phyloP scores from a whole-genome alignment of 2,888 invertebrate species.

The Agrochola circellaris region DNA sequence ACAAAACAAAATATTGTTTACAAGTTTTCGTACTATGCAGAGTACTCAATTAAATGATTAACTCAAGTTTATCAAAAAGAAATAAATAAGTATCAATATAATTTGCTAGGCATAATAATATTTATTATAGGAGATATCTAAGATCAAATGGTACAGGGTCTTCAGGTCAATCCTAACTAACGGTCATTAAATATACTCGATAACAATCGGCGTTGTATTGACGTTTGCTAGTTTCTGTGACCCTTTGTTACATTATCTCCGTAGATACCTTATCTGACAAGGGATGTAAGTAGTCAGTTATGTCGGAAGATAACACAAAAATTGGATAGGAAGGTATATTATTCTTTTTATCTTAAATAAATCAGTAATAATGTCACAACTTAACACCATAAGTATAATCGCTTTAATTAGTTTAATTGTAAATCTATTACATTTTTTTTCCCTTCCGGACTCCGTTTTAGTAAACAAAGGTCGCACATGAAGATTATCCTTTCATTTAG shows the following conservation, averaged over 20 bases:
- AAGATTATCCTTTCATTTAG: conserved; percentile 57
- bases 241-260: conserved; percentile 48
- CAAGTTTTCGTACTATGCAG: conserved; percentile 1
- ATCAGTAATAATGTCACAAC: conserved; percentile 8
- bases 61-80: conserved; percentile 19
- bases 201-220: conserved; percentile 41
- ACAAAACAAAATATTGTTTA: conserved; percentile 12
- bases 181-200: conserved; percentile 40
- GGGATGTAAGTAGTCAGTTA: conserved; percentile 34
- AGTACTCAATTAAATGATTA: conserved; percentile 26
- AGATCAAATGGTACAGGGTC: conserved; percentile 52
- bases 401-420: conserved; percentile 2
- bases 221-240: conserved; percentile 38
- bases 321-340: not conserved
- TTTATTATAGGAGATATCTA: conserved; percentile 37
- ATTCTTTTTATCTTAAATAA: not conserved
- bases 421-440: conserved; percentile 14
- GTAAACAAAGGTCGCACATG: conserved; percentile 42
- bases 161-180: conserved; percentile 48
- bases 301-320: conserved; percentile 12
- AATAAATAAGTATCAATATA: conserved; percentile 21
- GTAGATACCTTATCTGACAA: conserved; percentile 28
- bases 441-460: conserved; percentile 36
- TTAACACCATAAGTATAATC: not conserved
- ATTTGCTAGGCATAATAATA: conserved; percentile 32